Evolutionary conservation across 2,113 vertebrate genomes (phyloP).

Genomic region (Dolichallabes microphthalmus): DNA sequence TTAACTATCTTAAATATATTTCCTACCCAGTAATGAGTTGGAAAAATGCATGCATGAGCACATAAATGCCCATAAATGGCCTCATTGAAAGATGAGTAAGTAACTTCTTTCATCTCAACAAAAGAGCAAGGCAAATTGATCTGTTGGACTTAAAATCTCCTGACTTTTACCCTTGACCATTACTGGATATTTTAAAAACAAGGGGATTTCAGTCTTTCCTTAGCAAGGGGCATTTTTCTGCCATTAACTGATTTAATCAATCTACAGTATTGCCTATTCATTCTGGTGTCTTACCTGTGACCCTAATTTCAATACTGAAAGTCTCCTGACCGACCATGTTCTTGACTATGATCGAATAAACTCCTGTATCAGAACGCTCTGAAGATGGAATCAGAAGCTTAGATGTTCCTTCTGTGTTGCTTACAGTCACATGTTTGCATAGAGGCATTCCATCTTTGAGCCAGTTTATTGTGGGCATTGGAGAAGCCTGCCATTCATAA

Average conservation of each 20-base stretch:
- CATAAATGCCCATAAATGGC: neutral
- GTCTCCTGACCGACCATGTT: conserved; percentile 70
- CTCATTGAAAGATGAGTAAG: neutral
- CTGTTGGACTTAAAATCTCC: neutral
- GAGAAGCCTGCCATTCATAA: conserved; percentile 70
- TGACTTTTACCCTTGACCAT: neutral
- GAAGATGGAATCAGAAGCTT: conserved; percentile 77
- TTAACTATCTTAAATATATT: too few species aligned
- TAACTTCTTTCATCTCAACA: neutral
- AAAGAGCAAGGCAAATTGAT: neutral
- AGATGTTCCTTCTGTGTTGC: conserved; percentile 68
- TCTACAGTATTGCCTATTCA: neutral
- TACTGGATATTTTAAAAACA: neutral
- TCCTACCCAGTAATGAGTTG: neutral
- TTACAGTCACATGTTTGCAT: conserved; percentile 63
- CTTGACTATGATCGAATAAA: conserved; percentile 75
- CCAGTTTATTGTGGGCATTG: conserved; percentile 77
- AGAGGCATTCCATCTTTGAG: conserved; percentile 78
- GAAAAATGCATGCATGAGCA: neutral
- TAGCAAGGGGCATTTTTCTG: neutral
- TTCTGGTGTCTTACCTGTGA: conserved; percentile 75
- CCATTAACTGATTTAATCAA: neutral
- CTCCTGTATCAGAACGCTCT: conserved; percentile 72
- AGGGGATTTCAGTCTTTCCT: neutral
- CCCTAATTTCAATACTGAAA: conserved; percentile 75